A percentile compares a stretch with the other conserved stretches of the same genome.
phyloP scores from a whole-genome alignment of 2,113 vertebrate genomes.

The Eubucco bourcierii region DNA sequence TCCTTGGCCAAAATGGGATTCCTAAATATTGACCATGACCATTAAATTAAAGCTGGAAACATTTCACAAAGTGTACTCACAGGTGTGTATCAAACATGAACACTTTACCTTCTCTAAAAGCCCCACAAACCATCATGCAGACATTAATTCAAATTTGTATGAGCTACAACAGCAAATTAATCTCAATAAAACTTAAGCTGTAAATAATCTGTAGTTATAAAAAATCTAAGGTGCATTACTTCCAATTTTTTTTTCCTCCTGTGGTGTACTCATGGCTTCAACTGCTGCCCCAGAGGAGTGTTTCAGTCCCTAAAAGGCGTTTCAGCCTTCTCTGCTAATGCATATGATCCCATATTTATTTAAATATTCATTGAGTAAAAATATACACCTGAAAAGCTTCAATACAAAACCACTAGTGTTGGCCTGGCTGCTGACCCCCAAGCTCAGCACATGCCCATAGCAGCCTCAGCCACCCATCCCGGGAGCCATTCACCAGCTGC shows the following conservation, averaged over 20 bases:
- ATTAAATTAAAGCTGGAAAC: not conserved
- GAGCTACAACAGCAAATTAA: not conserved
- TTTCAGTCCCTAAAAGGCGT: not conserved
- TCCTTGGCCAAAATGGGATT: not conserved
- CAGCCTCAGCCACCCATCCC: rapidly evolving
- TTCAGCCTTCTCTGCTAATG: not conserved
- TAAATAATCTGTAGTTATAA: not conserved
- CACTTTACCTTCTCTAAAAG: not conserved
- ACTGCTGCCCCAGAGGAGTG: not conserved
- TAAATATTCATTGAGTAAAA: not conserved
- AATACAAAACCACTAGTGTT: rapidly evolving
- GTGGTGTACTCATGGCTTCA: not conserved
- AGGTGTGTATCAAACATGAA: not conserved
- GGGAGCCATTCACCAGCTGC: rapidly evolving
- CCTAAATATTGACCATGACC: not conserved
- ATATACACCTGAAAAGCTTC: not conserved
- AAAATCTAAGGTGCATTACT: not conserved
- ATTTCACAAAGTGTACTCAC: not conserved
- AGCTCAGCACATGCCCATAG: not conserved
- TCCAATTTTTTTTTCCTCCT: not conserved
- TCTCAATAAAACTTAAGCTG: not conserved
- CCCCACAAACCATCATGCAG: not conserved
- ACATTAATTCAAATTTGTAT: not conserved
- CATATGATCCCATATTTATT: not conserved
- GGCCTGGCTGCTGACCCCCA: rapidly evolving